A percentile compares a stretch with the other conserved stretches of the same genome.
Conservation (phyloP, 2,797 vertebrate genomes). For the Silurus lanzhouensis region DNA sequence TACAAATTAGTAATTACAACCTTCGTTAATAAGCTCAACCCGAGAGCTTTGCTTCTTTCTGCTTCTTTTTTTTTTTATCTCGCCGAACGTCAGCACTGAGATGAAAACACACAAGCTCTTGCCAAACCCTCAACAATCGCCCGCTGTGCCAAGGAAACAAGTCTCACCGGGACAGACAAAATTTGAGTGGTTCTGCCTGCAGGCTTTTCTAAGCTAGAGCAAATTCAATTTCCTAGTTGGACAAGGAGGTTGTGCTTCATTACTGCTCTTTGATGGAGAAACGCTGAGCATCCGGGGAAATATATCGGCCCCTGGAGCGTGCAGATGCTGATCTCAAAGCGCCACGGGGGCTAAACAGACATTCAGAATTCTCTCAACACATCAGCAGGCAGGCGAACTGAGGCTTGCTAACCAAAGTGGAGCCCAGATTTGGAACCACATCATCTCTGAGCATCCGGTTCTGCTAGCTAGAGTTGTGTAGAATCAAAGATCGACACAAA, state of each 20-base stretch:
- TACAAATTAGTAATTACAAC: conserved; percentile 4
- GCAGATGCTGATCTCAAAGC: conserved; percentile 7
- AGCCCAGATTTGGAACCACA: not conserved
- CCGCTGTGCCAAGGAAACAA: conserved; percentile 32
- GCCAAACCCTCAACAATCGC: conserved; percentile 28
- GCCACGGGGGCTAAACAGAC: conserved; percentile 20
- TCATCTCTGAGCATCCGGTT: not conserved
- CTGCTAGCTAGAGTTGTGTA: not conserved
- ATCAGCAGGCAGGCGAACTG: conserved; percentile 13
- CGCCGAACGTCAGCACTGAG: conserved; percentile 23
- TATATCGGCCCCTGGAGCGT: conserved; percentile 32
- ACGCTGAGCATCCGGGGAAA: conserved; percentile 29
- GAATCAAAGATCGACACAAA: not conserved
- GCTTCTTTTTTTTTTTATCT: conserved; percentile 24
- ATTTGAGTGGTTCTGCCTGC: conserved; percentile 35
- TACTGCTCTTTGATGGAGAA: conserved; percentile 38
- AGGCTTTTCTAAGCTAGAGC: conserved; percentile 35
- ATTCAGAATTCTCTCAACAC: conserved; percentile 15
- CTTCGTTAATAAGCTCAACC: not conserved
- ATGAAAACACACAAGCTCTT: conserved; percentile 17
- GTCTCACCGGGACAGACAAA: conserved; percentile 37
- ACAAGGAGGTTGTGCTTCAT: conserved; percentile 38
- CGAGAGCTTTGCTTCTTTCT: not conserved
- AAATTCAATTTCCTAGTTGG: conserved; percentile 46
- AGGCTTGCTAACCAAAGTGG: not conserved